These are phyloP conservation scores for Nymphalis urticae DNA, from an alignment of 2,888 invertebrate species.

Conservation along the genomic window DNA sequence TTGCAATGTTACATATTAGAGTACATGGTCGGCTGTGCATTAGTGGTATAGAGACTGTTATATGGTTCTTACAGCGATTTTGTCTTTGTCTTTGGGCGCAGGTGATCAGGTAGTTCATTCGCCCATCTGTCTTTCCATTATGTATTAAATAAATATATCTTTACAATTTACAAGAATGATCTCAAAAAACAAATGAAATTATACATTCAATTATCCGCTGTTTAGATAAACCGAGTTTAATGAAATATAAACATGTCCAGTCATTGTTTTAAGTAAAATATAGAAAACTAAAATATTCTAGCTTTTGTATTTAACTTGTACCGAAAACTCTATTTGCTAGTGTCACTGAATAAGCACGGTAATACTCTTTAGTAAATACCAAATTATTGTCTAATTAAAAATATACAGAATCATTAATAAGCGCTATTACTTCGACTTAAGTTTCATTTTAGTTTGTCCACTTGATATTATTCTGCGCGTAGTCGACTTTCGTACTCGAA, in stretches of 20 bases:
- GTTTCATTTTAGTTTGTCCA: not conserved
- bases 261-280: not conserved
- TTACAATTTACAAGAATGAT: too few relatives aligned
- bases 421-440: not conserved
- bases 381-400: slow-evolving; percentile 32
- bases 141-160: too few relatives aligned
- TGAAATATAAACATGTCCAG: not conserved
- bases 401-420: slow-evolving; percentile 7
- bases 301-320: slow-evolving; percentile 17
- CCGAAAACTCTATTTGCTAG: slow-evolving; percentile 15
- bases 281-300: not conserved
- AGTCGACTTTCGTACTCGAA: not conserved
- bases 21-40: too few relatives aligned
- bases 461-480: not conserved
- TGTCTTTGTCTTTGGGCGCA: too few relatives aligned
- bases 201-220: too few relatives aligned
- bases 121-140: too few relatives aligned
- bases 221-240: not conserved
- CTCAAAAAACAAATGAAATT: too few relatives aligned
- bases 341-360: not conserved
- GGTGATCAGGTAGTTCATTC: too few relatives aligned
- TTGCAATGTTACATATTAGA: too few relatives aligned
- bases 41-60: too few relatives aligned
- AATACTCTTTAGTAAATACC: slow-evolving; percentile 32
- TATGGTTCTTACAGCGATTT: too few relatives aligned